Evolutionary conservation across 2,797 vertebrate genomes (phyloP).

Genomic region (Lepus townsendii): DNA sequence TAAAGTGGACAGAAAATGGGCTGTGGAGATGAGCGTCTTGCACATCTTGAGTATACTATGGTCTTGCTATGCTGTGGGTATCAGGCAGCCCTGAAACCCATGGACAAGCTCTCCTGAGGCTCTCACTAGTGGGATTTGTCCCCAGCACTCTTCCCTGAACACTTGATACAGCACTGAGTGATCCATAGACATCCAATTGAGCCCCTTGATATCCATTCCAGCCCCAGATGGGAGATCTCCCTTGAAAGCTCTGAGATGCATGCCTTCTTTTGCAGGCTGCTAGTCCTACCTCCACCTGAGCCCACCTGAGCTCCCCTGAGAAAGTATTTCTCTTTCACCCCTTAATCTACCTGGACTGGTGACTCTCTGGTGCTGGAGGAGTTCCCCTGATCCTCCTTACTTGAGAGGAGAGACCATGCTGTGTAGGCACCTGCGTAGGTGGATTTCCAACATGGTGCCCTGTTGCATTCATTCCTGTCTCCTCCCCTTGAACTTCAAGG

Average conservation of each 20-base stretch:
- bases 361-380: constrained; percentile 29
- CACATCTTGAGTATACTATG: neutral
- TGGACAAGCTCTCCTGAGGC: neutral
- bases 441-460: neutral
- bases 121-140: neutral
- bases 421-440: neutral
- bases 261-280: neutral
- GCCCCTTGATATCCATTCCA: neutral
- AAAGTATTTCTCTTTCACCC: constrained; percentile 19
- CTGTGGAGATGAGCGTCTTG: neutral
- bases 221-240: neutral
- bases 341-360: neutral
- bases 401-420: neutral
- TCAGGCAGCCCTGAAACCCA: neutral
- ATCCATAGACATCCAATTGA: constrained; percentile 14
- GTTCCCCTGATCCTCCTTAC: neutral
- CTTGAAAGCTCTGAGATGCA: neutral
- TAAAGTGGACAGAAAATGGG: neutral
- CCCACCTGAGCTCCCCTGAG: constrained; percentile 10
- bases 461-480: neutral
- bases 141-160: neutral
- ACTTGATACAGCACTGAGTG: neutral
- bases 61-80: neutral
- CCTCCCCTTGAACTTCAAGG: neutral
- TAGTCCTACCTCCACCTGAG: neutral